These are phyloP conservation scores for Coelopa pilipes DNA, from an alignment of 2,888 invertebrate genomes.

Conservation along the genomic window DNA sequence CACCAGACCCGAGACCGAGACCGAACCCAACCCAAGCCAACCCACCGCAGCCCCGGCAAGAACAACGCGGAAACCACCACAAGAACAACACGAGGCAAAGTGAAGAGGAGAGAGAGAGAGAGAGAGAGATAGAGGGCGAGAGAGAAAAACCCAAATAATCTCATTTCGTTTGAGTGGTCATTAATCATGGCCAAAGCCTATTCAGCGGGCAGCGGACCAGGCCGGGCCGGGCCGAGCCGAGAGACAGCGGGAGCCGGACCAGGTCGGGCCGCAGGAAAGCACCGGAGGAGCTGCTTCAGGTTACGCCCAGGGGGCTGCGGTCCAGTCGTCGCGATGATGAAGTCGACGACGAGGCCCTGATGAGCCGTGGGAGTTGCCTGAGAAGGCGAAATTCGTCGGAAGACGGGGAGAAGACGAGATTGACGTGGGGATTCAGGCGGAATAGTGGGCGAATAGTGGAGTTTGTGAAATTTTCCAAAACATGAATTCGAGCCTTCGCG, in stretches of 20 bases:
- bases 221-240: neutral
- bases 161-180: constrained; percentile 43
- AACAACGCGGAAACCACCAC: neutral
- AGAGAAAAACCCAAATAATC: constrained; percentile 31
- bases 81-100: constrained; percentile 1
- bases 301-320: neutral
- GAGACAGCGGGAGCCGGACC: neutral
- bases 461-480: no score
- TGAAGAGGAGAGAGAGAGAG: constrained; percentile 7
- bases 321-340: constrained; percentile 1
- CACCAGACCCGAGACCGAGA: neutral
- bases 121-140: no score
- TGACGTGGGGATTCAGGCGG: no score
- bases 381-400: no score
- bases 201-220: constrained; percentile 27
- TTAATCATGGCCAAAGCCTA: constrained; percentile 43
- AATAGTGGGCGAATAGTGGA: no score
- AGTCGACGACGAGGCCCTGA: neutral
- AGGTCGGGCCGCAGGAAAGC: neutral
- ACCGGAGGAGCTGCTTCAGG: neutral
- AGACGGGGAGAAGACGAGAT: no score
- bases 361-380: no score
- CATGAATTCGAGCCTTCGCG: no score
- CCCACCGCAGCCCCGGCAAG: neutral
- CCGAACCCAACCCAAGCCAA: neutral